phyloP scores from a whole-genome alignment of 2,113 vertebrate species.

The Oryctolagus cuniculus region mOryCun1.1 NC_091438.1:133953501-133954000 shows the following conservation, averaged over 20 bases:
- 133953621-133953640: constrained; percentile 14
- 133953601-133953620: not conserved
- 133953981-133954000: not conserved
- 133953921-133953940: not conserved
- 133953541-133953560: not conserved
- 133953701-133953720: constrained; percentile 44
- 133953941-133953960: not conserved
- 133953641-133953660: not conserved
- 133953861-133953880: not conserved
- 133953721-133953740: not conserved
- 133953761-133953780: constrained; percentile 23
- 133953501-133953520: not conserved
- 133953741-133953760: constrained; percentile 47
- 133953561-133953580: not conserved
- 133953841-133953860: not conserved
- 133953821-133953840: constrained; percentile 48
- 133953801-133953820: constrained; percentile 61
- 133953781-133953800: not conserved
- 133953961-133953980: not conserved
- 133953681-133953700: not conserved
- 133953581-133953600: not conserved
- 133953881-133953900: not conserved
- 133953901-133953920: not conserved
- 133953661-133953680: not conserved
- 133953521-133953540: not conserved